Percentiles rank a stretch among this genome's conserved stretches.
Conservation (phyloP, 2,113 vertebrate genomes). For the Camelus dromedarius region DNA sequence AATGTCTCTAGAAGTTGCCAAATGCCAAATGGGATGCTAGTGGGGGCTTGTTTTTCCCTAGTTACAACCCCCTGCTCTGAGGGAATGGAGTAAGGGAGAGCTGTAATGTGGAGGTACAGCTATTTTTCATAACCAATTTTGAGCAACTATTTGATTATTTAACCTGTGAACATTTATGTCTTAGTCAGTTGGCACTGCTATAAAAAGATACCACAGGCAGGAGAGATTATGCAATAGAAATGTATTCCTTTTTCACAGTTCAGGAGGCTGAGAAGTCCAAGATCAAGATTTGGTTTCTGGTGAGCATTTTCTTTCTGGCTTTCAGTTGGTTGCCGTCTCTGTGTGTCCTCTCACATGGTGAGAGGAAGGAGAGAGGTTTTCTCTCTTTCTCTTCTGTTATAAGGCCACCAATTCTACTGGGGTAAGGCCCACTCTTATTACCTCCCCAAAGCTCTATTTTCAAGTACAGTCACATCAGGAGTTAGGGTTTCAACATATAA, state of each 20-base stretch:
- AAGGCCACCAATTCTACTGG: neutral
- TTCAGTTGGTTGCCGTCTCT: neutral
- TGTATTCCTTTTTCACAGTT: neutral
- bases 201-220: neutral
- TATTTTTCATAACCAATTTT: neutral
- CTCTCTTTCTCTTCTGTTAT: neutral
- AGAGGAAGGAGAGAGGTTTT: neutral
- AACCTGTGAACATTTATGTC: neutral
- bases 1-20: neutral
- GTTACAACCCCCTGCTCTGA: neutral
- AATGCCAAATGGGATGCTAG: fast-evolving
- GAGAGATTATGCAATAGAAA: neutral
- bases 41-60: fast-evolving
- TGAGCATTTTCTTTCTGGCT: neutral
- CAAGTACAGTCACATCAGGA: neutral
- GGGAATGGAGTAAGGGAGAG: neutral
- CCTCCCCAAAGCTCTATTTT: neutral
- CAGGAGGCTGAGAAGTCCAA: too few species aligned
- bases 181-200: neutral
- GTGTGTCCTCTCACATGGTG: neutral
- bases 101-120: neutral
- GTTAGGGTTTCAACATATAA: neutral
- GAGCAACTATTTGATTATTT: neutral
- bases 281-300: neutral
- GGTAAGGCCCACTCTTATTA: neutral